These are phyloP conservation scores for Dynastes maya DNA, from an alignment of 2,888 invertebrate species.

Conservation along the genomic window DNA sequence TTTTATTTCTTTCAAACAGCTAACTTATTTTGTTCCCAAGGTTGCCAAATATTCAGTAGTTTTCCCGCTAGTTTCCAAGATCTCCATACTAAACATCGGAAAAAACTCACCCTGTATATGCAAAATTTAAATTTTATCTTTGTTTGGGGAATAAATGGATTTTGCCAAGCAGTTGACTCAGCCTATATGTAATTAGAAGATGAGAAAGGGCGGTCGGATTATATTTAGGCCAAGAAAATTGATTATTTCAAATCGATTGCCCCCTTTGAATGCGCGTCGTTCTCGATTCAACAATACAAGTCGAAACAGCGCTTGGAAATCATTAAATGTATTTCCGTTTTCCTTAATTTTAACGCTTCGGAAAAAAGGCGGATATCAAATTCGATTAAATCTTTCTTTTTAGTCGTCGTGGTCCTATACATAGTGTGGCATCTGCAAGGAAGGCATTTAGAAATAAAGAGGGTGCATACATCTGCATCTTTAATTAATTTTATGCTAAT, in stretches of 20 bases:
- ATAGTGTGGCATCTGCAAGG: constrained; percentile 31
- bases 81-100: too few relatives aligned
- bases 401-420: background rate
- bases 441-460: constrained; percentile 24
- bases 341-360: constrained; percentile 11
- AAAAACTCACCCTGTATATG: too few relatives aligned
- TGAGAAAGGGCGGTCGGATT: background rate
- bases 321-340: constrained; percentile 5
- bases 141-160: too few relatives aligned
- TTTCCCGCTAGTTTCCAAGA: too few relatives aligned
- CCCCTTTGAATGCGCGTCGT: background rate
- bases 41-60: too few relatives aligned
- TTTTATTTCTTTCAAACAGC: too few relatives aligned
- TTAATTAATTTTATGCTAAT: constrained; percentile 40
- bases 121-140: background rate
- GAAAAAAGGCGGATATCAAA: constrained; percentile 12
- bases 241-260: background rate
- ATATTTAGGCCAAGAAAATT: constrained; percentile 8
- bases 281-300: background rate
- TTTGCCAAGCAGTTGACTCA: background rate
- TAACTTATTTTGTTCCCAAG: too few relatives aligned
- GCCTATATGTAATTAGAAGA: background rate
- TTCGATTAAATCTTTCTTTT: constrained; percentile 12
- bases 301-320: background rate
- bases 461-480: constrained; percentile 43